Evolutionary conservation across 2,888 invertebrate genomes (phyloP), one percentile per base, ranked within the genome.

Genomic region (Dynastes tityus): DNA sequence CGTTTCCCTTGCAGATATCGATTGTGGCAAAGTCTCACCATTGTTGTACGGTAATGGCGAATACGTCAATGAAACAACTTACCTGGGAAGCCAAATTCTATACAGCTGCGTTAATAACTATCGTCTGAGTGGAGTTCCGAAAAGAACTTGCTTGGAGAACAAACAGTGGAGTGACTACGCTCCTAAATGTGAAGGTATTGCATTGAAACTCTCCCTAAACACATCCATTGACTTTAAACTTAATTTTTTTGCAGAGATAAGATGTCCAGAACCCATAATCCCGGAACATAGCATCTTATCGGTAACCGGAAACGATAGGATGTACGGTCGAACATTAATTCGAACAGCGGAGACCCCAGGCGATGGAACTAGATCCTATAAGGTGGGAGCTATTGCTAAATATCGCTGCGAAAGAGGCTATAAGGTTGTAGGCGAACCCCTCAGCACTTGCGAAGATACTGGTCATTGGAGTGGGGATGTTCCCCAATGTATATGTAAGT

Each of bases 391-490:
- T 0, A 89, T 96, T 22, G 95, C 95, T 0, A 97, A 97, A 87
- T 97, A 97, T 87, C 91, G 96, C 22, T 97, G 97, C 86, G 97
- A 97, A 86, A 89, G 96, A 78, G 97, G 97, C 0, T 97, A 97
- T 89, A 96, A 96, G 88, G 94, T 97, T 68, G 90, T 95, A 0
- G 97, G 97, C 0, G 95, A 95, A 85, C 95, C 96, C 68, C 88
- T 97, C 63, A 95, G 95, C 76, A 96, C 95, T 0, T 97, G 97
- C 87, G 95, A 95, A 85, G 96, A 96, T 82, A 94, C 92, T 83
- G 97, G 96, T 0, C 91, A 92, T 80, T 97, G 96, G 96, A 96
- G 95, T 85, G 96, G 96, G 0, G 91, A 92, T 77, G 94, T 95
- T 37, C 96, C 96, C 0, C 92, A 92, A 82, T 97, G 97, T 87